Percentiles rank a stretch among this genome's conserved stretches.
phyloP scores from a whole-genome alignment of 2,888 invertebrate species.

The Drosophila neoperkinsi region DNA sequence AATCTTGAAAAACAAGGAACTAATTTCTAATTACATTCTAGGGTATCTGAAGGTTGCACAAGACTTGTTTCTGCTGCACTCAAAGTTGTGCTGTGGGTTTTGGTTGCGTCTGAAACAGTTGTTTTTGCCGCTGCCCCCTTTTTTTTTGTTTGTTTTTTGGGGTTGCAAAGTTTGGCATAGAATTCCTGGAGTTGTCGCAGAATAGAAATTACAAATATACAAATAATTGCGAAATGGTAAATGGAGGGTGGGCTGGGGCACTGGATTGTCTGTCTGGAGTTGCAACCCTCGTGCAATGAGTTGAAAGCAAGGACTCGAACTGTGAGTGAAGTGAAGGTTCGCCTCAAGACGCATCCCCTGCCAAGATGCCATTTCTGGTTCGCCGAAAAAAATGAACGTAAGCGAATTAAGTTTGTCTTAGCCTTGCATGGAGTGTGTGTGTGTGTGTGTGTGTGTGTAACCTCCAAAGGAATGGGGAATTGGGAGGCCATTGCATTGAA shows the following conservation, averaged over 20 bases:
- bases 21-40: background rate
- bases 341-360: background rate
- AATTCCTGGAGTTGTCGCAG: constrained; percentile 74
- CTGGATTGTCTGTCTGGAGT: constrained; percentile 65
- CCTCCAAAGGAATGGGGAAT: background rate
- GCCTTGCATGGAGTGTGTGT: constrained; percentile 5
- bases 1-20: background rate
- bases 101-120: constrained; percentile 41
- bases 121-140: constrained; percentile 29
- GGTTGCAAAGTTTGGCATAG: constrained; percentile 70
- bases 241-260: constrained; percentile 15
- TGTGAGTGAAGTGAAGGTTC: background rate
- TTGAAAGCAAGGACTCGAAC: constrained; percentile 49
- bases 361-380: background rate
- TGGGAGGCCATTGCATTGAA: constrained; percentile 41
- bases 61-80: background rate
- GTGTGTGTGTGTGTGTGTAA: background rate
- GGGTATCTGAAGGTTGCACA: background rate
- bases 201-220: constrained; percentile 65
- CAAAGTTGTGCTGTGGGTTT: constrained; percentile 13
- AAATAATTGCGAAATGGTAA: constrained; percentile 41
- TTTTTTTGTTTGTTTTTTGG: constrained; percentile 39
- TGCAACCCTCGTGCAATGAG: constrained; percentile 65
- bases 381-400: background rate
- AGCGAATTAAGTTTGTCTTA: background rate